Base-by-base conservation (phyloP, 2,888 invertebrate genomes). In the Prionchulus punctatus region DNA sequence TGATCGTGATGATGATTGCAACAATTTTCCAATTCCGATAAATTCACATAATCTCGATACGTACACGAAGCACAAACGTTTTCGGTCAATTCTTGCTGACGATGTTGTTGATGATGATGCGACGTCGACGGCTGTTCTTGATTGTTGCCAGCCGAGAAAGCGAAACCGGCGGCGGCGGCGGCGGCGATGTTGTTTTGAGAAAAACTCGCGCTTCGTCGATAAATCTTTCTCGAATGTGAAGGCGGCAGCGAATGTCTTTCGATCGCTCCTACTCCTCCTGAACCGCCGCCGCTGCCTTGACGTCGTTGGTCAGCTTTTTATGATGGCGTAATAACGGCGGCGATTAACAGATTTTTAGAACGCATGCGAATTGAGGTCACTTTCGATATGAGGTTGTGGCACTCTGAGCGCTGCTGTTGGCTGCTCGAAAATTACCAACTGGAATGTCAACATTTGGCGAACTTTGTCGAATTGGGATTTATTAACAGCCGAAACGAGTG, bases 11-110 rank as follows among this genome's bases (percentile, higher is more conserved):
- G n/a, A n/a, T n/a, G n/a, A 25, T 4, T 21, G 53, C 53, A 53
- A 36, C 53, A 53, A 28, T 42, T 53, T 36, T 53, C 53, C 53
- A 53, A 30, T 30, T 53, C 53, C 12, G 53, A 53, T 36, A 53
- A 25, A 36, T 53, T 53, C 15, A 53, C 53, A 25, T 53, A 53
- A n/a, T 53, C 53, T 7, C 53, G 30, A 27, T 50, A 25, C 50
- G 50, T 12, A 27, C 27, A 26, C 36, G 7, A 18, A 18, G 36
- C 36, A 18, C 36, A 36, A 7, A 36, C 36, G 36, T 7, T 12
- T 18, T 18, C 36, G 18, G 36, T 36, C 36, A 18, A 7, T 18
- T 7, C 12, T 12, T 36, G 12, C 12, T 36, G 36, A 36, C 18
- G 36, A 36, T 36, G 7, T 36, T n/a, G n/a, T n/a, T n/a, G n/a